Base-by-base conservation (phyloP, 2,113 vertebrate genomes). In the Platichthys flesus region DNA sequence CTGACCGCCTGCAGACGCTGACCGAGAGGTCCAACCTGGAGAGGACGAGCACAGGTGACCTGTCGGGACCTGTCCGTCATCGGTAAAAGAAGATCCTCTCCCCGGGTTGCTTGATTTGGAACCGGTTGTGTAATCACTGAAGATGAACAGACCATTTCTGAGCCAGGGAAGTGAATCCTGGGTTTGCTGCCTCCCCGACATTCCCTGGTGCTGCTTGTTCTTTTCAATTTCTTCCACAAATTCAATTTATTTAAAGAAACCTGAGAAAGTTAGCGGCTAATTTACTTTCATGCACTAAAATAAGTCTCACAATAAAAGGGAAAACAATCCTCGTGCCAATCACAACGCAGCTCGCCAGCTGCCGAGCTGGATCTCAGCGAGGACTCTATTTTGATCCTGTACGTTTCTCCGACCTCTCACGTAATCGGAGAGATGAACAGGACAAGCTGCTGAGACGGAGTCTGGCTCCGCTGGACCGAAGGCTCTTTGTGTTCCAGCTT, bases 321-420 rank as follows among this genome's bases (percentile, higher is more conserved):
- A 88, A 92, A 92, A 87, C 85, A 88, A 72, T 76, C 28, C 54
- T 51, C 23, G 67, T 70, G 89, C 88, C 90, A 91, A 83, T 90
- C 71, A 82, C 87, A 91, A 88, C 66, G 74, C 74, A 71, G 60
- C 45, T 23, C 42, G 42, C 62, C 71, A 75, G 72, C 67, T 73
- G 68, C 81, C 28, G 47, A 66, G 23, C 59, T 21, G 55, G 80
- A 85, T 56, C 9, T 1, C 51, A 64, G 8, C 64, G 20, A 31
- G 42, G 49, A 62, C 42, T 58, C 13, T 9, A 24, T 58, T 68
- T 68, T 58, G 28, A 80, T 31, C 28, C 31, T 76, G 77, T 63
- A 28, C 47, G 2, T 70, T 71, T 62, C 28, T 60, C 37, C 61
- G 60, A 71, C 15, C 2, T 6, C 37, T 71, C 55, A 47, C 1